phyloP scores from a whole-genome alignment of 2,888 invertebrate species.

The Pseudolycoriella hygida region DNA sequence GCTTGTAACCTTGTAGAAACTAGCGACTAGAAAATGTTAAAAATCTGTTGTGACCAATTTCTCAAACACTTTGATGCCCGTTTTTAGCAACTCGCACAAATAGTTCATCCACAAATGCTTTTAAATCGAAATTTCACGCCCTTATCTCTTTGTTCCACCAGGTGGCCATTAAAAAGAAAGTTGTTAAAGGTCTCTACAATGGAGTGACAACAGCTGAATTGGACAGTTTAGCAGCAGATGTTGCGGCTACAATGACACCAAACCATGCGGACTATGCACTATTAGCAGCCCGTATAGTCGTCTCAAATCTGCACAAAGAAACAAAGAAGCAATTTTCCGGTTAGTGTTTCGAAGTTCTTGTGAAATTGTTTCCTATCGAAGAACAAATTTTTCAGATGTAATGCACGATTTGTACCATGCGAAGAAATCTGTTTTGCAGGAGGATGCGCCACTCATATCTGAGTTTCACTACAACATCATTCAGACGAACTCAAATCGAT shows the following conservation, averaged over 20 bases:
- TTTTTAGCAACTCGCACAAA: too few species aligned
- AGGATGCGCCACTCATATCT: constrained; percentile 68
- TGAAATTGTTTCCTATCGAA: not conserved
- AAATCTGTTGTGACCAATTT: too few species aligned
- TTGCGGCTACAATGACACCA: constrained; percentile 95
- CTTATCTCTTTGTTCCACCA: too few species aligned
- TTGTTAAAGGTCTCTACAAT: constrained; percentile 85
- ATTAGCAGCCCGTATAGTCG: constrained; percentile 77
- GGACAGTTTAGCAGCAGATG: constrained; percentile 96
- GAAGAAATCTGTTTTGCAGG: constrained; percentile 52
- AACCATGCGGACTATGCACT: constrained; percentile 93
- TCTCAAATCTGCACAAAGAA: constrained; percentile 96
- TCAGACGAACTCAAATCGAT: constrained; percentile 65
- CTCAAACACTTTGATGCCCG: too few species aligned
- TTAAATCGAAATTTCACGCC: too few species aligned
- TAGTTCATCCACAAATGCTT: too few species aligned
- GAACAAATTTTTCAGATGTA: constrained; percentile 46
- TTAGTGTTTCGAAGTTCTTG: constrained; percentile 21
- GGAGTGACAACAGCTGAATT: constrained; percentile 94
- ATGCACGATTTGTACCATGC: constrained; percentile 70
- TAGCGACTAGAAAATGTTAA: too few species aligned
- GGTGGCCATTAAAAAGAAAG: constrained; percentile 75
- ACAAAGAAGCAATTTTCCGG: constrained; percentile 87
- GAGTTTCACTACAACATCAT: constrained; percentile 65
- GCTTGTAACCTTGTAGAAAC: too few species aligned